These are phyloP conservation scores for Drosophila equinoxialis DNA, from an alignment of 1,140 invertebrate species.

Conservation along the genomic window DNA sequence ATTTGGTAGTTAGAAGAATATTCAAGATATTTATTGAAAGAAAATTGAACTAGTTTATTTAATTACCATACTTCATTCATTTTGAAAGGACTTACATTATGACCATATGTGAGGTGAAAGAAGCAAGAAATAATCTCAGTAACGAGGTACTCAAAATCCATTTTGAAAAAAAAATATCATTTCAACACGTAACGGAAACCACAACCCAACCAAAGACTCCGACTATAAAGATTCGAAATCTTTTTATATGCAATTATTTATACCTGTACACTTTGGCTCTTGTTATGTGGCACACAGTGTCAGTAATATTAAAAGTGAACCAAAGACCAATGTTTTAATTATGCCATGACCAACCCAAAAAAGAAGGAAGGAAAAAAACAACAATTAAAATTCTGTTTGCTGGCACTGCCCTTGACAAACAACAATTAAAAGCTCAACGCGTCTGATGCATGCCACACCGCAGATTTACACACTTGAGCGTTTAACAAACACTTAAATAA, in stretches of 20 bases:
- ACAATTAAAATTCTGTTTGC: constrained; percentile 22
- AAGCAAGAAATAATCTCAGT: no score
- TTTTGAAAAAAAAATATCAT: no score
- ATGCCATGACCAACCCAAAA: constrained; percentile 21
- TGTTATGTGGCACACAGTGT: constrained; percentile 15
- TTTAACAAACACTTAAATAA: constrained; percentile 54
- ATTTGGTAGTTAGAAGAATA: no score
- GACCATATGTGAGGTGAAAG: no score
- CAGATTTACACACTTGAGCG: constrained; percentile 59
- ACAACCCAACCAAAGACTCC: no score
- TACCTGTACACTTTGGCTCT: constrained; percentile 15
- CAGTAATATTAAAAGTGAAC: neutral
- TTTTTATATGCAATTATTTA: neutral
- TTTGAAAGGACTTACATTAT: no score
- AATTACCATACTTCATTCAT: no score
- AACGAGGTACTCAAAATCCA: no score
- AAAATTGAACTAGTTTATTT: no score
- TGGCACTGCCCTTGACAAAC: constrained; percentile 50
- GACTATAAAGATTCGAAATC: neutral
- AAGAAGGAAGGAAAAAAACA: neutral
- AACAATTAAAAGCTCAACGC: constrained; percentile 69
- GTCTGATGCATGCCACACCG: constrained; percentile 35
- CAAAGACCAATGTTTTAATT: constrained; percentile 59
- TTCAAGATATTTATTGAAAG: no score
- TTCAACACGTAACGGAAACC: no score